Evolutionary conservation across 2,888 invertebrate species (phyloP), one percentile per base, ranked within the genome.

Genomic region (Hydroisotoma schaefferi): DNA sequence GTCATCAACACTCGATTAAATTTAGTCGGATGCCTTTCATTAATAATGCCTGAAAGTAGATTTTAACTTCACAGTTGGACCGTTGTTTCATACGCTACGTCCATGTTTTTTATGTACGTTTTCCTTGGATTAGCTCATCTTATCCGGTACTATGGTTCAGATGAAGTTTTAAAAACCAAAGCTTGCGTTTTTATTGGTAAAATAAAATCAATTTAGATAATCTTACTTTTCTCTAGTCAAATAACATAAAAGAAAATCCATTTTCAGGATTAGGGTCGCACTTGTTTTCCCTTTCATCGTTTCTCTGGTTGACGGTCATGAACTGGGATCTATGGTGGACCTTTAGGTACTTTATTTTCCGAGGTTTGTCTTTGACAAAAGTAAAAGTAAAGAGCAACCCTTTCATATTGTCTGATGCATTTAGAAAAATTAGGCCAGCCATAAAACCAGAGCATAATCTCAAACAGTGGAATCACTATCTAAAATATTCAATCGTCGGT

Each of bases 321-420:
- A 70, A 70, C 51, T 67, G 59, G 58, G 68, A 70, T 55, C 53
- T 70, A 12, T 71, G 64, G 62, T 59, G 46, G 29, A 71, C 71
- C 8, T 71, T 71, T 43, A 49, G 63, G 67, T 68, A 59, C 1
- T 25, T 33, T 33, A 33, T 33, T 10, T 15, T 33, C 8, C 33
- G 33, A 33, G 8, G 8, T 33, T 8, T 10, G 33, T 33, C 8
- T 10, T 33, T 15, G 15, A 33, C 8, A 10, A 8, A 33, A 10
- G 8, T 10, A 33, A 33, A 33, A 33, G 33, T 33, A 33, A 12
- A 47, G n/a, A 27, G n/a, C 27, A 48, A 26, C 48, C n/a, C n/a
- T n/a, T n/a, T 48, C 48, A 33, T 20, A 3, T 2, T 10, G 33
- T 33, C 33, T 10, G 33, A 8, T 33, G 15, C 6, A 43, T 43